Evolutionary conservation across 1,140 invertebrate genomes (phyloP).

Genomic region (Sinonovacula constricta): DNA sequence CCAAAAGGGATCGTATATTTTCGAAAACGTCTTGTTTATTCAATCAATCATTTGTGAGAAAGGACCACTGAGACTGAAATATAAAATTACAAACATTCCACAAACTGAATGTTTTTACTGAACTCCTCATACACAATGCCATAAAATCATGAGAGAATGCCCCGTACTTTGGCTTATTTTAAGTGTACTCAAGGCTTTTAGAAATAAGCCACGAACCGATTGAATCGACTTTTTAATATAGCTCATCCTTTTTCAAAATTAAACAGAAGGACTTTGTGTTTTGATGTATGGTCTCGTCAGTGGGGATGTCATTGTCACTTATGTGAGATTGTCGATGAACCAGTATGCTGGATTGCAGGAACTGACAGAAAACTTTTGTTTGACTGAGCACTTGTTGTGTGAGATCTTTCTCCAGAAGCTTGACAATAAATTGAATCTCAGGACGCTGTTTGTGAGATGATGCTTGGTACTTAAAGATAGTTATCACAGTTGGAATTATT

Average conservation of each 20-base stretch:
- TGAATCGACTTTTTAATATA: no score
- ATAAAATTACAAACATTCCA: no score
- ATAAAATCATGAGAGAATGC: no score
- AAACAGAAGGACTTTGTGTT: background rate
- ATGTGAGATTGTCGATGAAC: constrained; percentile 26
- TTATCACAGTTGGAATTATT: constrained; percentile 11
- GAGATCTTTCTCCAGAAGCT: background rate
- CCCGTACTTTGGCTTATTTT: constrained; percentile 26
- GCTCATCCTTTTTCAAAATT: background rate
- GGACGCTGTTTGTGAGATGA: constrained; percentile 23
- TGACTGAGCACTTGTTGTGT: background rate
- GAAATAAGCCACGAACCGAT: constrained; percentile 40
- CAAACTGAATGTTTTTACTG: no score
- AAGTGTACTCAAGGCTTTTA: constrained; percentile 56
- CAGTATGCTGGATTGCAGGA: background rate
- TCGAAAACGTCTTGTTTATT: no score
- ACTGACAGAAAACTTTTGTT: constrained; percentile 19
- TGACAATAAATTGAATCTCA: constrained; percentile 4
- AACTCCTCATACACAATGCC: no score
- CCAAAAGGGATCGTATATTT: no score
- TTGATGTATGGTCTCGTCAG: constrained; percentile 19
- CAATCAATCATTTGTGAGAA: no score
- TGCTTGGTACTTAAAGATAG: constrained; percentile 1
- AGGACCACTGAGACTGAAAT: no score
- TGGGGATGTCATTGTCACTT: constrained; percentile 6